A percentile compares a stretch with the other conserved stretches of the same genome.
phyloP scores from a whole-genome alignment of 1,140 invertebrate genomes.

The Drosophila carrolli region DNA sequence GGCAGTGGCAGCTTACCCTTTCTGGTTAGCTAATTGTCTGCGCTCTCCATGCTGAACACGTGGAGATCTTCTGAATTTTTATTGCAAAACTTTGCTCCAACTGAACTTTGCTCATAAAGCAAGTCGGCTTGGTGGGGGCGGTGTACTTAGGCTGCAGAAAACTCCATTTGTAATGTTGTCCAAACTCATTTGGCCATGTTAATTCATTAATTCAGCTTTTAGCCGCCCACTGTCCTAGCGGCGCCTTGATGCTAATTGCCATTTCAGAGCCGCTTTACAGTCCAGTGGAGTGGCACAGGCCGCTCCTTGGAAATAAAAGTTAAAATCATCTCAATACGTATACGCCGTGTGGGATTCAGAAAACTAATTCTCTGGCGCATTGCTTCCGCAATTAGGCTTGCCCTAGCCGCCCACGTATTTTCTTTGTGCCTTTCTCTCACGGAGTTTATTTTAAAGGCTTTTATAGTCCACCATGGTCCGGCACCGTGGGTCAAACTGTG shows the following conservation, averaged over 20 bases:
- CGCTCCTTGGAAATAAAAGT: slow-evolving; percentile 44
- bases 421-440: slow-evolving; percentile 3
- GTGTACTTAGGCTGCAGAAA: slow-evolving; percentile 3
- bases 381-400: slow-evolving; percentile 78
- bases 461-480: slow-evolving; percentile 14
- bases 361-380: slow-evolving; percentile 74
- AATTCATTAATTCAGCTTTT: slow-evolving; percentile 79
- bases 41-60: slow-evolving; percentile 57
- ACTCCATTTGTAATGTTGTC: slow-evolving; percentile 67
- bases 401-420: not conserved
- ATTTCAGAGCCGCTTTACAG: slow-evolving; percentile 71
- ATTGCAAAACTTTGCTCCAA: slow-evolving; percentile 64
- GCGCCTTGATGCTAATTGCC: slow-evolving; percentile 62
- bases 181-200: slow-evolving; percentile 77
- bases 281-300: not conserved
- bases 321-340: slow-evolving; percentile 53
- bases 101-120: slow-evolving; percentile 58
- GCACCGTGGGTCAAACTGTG: slow-evolving; percentile 1
- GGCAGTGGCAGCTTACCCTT: not conserved
- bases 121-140: not conserved
- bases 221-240: slow-evolving; percentile 52
- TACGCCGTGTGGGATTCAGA: slow-evolving; percentile 33
- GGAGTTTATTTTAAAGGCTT: slow-evolving; percentile 54
- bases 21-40: slow-evolving; percentile 54
- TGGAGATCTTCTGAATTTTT: slow-evolving; percentile 54